Percentiles rank a stretch among this genome's conserved stretches.
Evolutionary conservation across 2,113 vertebrate species (phyloP).

Genomic region (Okapia johnstoni): DNA sequence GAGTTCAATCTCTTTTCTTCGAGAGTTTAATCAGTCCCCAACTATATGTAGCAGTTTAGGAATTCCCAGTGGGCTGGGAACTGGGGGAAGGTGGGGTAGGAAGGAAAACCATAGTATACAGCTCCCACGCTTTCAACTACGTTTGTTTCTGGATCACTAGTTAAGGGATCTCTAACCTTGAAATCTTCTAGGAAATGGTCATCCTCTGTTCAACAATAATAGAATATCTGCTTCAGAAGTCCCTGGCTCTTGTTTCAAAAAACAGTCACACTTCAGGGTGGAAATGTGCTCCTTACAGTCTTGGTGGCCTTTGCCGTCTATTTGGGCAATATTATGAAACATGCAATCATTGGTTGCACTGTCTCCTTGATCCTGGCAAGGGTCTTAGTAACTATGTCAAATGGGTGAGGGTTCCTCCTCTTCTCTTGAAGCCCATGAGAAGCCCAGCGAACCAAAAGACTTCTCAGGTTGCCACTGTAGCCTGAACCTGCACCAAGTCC

Average conservation of each 20-base stretch:
- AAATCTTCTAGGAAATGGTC: not conserved
- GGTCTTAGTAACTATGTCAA: not conserved
- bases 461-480: not conserved
- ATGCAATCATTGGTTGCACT: not conserved
- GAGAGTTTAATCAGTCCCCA: not conserved
- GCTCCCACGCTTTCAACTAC: not conserved
- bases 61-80: not conserved
- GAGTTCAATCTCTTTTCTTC: not conserved
- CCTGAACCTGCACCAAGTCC: not conserved
- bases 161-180: not conserved
- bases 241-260: not conserved
- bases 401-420: not conserved
- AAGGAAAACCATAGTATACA: not conserved
- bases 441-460: not conserved
- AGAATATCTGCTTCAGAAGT: not conserved
- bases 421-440: not conserved
- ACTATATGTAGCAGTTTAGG: not conserved
- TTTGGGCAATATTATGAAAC: not conserved
- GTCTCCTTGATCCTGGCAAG: not conserved
- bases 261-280: not conserved
- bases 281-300: not conserved
- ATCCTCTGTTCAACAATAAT: not conserved
- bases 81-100: not conserved
- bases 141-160: not conserved
- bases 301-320: not conserved